Base-by-base conservation (phyloP, 2,797 vertebrate genomes). In the Lutjanus argentimaculatus region DNA sequence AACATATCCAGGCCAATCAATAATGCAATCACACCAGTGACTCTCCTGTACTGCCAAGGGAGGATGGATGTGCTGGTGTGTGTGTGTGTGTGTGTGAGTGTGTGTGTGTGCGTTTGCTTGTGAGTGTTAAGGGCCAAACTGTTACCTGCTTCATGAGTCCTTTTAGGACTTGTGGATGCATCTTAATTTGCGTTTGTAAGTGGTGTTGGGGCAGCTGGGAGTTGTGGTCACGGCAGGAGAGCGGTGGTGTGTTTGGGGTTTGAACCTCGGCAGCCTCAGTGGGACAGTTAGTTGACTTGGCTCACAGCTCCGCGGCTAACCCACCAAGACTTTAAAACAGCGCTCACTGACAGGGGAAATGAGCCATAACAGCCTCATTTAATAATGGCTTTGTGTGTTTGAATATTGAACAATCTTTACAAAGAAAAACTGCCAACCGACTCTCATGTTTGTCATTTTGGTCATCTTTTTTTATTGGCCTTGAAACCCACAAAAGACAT, bases 1-100 rank as follows among this genome's bases (percentile, higher is more conserved):
- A 90, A 78, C 85, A 88, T 88, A 90, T 91, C 81, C 91, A 93
- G 91, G 85, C 59, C 87, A 93, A 97, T 98, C 97, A 95, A 97
- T 98, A 97, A 92, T 90, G 86, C 88, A 95, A 89, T 93, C 95
- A 94, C 91, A 89, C 85, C 87, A 91, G 88, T 82, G 90, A 76
- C 93, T 86, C 88, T 85, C 93, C 95, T 94, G 90, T 85, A 91
- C 89, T 63, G 92, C 88, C 79, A 84, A 67, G 74, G 88, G 69
- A 76, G 46, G 63, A 87, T 81, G 78, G 78, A 68, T 74, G 77
- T 2, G 72, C 78, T 2, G 69, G 53, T 66, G 66, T 64, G 66
- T 72, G 48, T 74, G 16, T 87, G 69, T 84, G 30, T 74, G 67
- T 77, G 42, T 78, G 61, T 76, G 16, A 40, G 52, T 52, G 2